These are phyloP conservation scores for Cuniculus paca DNA, from an alignment of 2,797 vertebrate species.

Conservation along the genomic window DNA sequence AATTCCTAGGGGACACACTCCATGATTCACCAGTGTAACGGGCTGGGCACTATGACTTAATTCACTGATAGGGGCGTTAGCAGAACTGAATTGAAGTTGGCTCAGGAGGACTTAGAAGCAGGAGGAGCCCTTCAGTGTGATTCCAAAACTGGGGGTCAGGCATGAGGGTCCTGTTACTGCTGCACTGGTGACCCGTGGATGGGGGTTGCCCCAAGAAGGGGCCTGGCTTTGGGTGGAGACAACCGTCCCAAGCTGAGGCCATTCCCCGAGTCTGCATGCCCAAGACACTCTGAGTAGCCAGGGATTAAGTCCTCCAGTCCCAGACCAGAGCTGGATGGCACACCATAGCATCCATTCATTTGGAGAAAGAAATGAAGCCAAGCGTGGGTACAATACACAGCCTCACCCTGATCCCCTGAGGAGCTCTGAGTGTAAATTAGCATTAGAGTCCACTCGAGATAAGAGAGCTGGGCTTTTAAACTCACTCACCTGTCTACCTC, in stretches of 20 bases:
- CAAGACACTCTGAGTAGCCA: fast-evolving
- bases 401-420: background rate
- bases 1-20: fast-evolving
- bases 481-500: background rate
- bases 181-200: background rate
- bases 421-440: background rate
- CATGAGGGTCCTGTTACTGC: fast-evolving
- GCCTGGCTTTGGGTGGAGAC: background rate
- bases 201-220: background rate
- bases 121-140: background rate
- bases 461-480: background rate
- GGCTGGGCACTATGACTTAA: background rate
- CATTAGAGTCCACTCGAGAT: background rate
- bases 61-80: background rate
- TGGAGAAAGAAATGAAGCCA: background rate
- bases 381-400: fast-evolving
- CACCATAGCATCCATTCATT: fast-evolving
- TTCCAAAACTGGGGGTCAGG: background rate
- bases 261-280: background rate
- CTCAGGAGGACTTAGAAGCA: background rate
- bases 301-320: background rate
- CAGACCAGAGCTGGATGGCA: background rate
- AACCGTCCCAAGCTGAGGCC: background rate
- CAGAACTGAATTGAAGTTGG: background rate
- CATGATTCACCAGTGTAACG: fast-evolving